Evolutionary conservation across 2,888 invertebrate species (phyloP).

Genomic region (Hyposoter dolosus): DNA sequence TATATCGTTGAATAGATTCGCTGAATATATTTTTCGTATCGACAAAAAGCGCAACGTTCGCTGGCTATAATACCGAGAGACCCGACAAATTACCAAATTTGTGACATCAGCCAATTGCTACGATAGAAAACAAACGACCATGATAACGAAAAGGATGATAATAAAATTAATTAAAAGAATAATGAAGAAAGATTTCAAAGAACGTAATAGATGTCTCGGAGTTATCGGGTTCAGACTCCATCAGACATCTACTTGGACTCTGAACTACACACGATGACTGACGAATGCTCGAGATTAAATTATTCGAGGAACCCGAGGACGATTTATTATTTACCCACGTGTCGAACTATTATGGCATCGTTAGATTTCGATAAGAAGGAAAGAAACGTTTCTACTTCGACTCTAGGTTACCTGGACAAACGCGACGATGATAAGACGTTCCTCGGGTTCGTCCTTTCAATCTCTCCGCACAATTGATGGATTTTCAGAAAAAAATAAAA

Average conservation of each 20-base stretch:
- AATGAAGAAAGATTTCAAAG: slow-evolving; percentile 11
- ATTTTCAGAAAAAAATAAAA: neutral
- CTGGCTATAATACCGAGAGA: neutral
- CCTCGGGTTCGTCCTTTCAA: neutral
- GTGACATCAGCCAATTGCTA: neutral
- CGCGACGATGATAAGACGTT: neutral
- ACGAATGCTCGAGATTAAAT: slow-evolving; percentile 47
- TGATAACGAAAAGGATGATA: slow-evolving; percentile 45
- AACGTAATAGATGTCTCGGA: slow-evolving; percentile 57
- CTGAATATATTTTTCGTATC: neutral
- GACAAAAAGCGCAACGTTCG: neutral
- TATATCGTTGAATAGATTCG: neutral
- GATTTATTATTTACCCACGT: slow-evolving; percentile 22
- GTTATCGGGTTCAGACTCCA: slow-evolving; percentile 72
- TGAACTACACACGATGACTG: slow-evolving; percentile 62
- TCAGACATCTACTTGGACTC: slow-evolving; percentile 70
- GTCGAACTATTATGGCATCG: slow-evolving; percentile 10
- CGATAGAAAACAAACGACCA: neutral
- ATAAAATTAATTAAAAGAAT: slow-evolving; percentile 43
- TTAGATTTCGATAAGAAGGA: neutral
- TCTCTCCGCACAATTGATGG: neutral
- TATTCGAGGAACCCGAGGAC: slow-evolving; percentile 17
- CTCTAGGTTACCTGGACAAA: no score
- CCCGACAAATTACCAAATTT: neutral
- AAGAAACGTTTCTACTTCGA: neutral